Percentiles rank a stretch among this genome's conserved stretches.
Evolutionary conservation across 2,797 vertebrate genomes (phyloP).

Genomic region (Pipistrellus pipistrellus): DNA sequence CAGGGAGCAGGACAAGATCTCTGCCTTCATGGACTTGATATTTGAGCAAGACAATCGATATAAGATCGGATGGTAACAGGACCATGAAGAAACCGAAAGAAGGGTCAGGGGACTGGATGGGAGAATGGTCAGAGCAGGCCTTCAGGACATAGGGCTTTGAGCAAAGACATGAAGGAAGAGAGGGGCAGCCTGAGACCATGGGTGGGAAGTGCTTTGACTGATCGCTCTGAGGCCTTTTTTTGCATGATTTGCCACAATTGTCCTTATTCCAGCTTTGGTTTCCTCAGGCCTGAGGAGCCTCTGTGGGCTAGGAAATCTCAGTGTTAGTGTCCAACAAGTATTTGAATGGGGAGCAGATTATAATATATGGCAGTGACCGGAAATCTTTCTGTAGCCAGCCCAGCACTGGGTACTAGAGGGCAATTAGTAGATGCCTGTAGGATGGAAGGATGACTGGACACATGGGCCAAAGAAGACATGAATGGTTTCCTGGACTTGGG

Average conservation of each 20-base stretch:
- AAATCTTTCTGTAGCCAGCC: not conserved
- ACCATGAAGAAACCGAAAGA: not conserved
- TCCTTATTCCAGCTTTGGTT: not conserved
- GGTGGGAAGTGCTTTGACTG: fast-evolving
- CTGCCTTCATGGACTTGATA: not conserved
- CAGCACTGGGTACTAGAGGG: not conserved
- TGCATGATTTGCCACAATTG: not conserved
- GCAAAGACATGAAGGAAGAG: not conserved
- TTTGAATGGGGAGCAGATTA: not conserved
- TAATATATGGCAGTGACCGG: not conserved
- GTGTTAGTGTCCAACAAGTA: not conserved
- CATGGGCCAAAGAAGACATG: not conserved
- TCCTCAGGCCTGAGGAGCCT: not conserved
- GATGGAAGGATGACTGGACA: not conserved
- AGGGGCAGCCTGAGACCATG: not conserved
- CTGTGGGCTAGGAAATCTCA: not conserved
- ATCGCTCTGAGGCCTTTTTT: too few relatives aligned
- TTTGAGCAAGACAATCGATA: not conserved
- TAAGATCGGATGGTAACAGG: too few relatives aligned
- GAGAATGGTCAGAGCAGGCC: not conserved
- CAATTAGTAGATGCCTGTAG: not conserved
- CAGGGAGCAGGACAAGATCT: not conserved
- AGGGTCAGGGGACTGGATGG: not conserved
- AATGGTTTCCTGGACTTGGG: not conserved
- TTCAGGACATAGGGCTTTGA: not conserved